Percentiles rank a stretch among this genome's conserved stretches.
phyloP scores from a whole-genome alignment of 2,797 vertebrate genomes.

The Chromis chromis region DNA sequence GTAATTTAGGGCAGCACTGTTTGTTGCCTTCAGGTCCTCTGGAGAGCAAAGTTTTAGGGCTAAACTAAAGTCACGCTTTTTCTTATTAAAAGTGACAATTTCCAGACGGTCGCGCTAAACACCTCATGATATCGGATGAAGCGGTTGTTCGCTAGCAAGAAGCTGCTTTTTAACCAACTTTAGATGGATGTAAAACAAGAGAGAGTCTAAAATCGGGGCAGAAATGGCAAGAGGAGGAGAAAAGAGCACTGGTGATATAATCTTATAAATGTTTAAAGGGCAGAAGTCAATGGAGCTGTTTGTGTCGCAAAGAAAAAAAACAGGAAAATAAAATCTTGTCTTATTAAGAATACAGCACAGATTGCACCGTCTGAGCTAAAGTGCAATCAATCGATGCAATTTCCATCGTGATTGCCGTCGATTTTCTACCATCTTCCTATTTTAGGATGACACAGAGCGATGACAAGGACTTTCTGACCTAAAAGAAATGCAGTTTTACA shows the following conservation, averaged over 20 bases:
- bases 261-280: conserved; percentile 42
- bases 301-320: conserved; percentile 15
- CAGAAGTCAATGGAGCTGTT: conserved; percentile 38
- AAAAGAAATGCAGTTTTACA: background rate
- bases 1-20: conserved; percentile 28
- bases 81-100: conserved; percentile 20
- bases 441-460: too few species aligned
- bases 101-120: conserved; percentile 18
- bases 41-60: conserved; percentile 47
- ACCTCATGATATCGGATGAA: background rate
- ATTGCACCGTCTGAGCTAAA: background rate
- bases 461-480: background rate
- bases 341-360: background rate
- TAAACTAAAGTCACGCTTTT: conserved; percentile 15
- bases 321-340: background rate
- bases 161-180: background rate
- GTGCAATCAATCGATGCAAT: background rate
- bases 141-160: background rate
- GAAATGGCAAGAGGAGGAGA: conserved; percentile 10
- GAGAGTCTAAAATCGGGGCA: background rate
- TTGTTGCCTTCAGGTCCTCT: conserved; percentile 27
- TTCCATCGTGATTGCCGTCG: too few species aligned
- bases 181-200: background rate
- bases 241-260: conserved; percentile 40
- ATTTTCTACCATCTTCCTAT: too few species aligned